Evolutionary conservation across 2,113 vertebrate species (phyloP).

Genomic region (Pan troglodytes): NHGRI_mPanTro3-v2.1_pri NC_072409.2:61269501-61270000

Average conservation of each 20-base stretch:
- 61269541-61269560: conserved; percentile 57
- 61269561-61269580: conserved; percentile 5
- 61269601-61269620: conserved; percentile 44
- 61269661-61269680: conserved; percentile 38
- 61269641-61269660: conserved; percentile 27
- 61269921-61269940: neutral
- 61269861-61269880: neutral
- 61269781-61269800: neutral
- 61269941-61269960: neutral
- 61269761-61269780: neutral
- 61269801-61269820: neutral
- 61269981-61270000: neutral
- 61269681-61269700: conserved; percentile 1
- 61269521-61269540: neutral
- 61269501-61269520: neutral
- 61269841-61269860: neutral
- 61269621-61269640: conserved; percentile 3
- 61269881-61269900: neutral
- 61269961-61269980: neutral
- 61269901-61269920: neutral
- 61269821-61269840: neutral
- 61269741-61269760: neutral
- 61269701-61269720: neutral
- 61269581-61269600: conserved; percentile 48
- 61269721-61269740: neutral